Base-by-base conservation (phyloP, 2,888 invertebrate genomes). In the Heteromurus nitidus region DNA sequence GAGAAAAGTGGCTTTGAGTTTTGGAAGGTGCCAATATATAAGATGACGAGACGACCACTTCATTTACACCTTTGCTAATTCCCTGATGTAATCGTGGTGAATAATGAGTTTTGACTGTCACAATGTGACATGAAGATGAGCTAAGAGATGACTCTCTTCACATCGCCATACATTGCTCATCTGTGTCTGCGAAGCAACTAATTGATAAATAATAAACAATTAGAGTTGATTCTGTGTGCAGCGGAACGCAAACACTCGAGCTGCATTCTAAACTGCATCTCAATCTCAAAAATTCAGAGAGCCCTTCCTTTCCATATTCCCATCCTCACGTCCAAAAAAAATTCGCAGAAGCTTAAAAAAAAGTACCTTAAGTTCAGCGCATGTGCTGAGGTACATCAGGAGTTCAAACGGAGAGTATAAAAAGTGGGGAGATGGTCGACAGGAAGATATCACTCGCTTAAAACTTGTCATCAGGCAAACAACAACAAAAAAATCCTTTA, bases 131-230 rank as follows among this genome's bases (percentile, higher is more conserved):
- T n/a, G n/a, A n/a, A n/a, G 47, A 47, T 47, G 47, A 47, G 11
- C 3, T 47, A 16, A 16, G 11, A 13, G 13, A 36, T 36, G 36
- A 36, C 36, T 9, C 36, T 36, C 13, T 9, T 36, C 13, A 5
- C 5, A 36, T 5, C 36, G 13, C 36, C 36, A 36, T 36, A 9
- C 36, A 36, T 9, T 36, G 36, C 36, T 36, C 36, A 36, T 13
- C 36, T 13, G 13, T 9, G 13, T 5, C 36, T n/a, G n/a, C n/a
- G n/a, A n/a, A 20, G 24, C 28, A 13, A 30, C 55, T 58, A 70
- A 70, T 70, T 30, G 58, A 42, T 70, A 13, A 26, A 70, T n/a
- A 70, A 70, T 70, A 36, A 70, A 69, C 22, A 36, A 62, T 50
- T 69, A 18, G 22, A 28, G 44, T 68, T n/a, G 20, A 26, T 26